These are phyloP conservation scores for Formica aserva DNA, from an alignment of 2,888 invertebrate genomes.

Conservation along the genomic window DNA sequence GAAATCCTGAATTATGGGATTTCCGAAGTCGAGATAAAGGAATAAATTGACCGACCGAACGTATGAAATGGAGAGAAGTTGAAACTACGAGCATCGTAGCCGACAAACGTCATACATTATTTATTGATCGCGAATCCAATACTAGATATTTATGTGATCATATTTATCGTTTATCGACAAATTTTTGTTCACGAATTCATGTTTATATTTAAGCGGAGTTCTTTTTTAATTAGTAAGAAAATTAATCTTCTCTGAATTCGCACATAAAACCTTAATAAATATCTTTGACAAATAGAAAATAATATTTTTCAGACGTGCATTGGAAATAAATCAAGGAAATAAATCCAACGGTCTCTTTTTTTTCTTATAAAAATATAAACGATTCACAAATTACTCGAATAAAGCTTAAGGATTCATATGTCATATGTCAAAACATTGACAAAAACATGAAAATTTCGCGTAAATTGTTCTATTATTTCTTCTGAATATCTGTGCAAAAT, in stretches of 20 bases:
- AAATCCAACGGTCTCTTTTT: background rate
- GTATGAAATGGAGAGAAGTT: constrained; percentile 17
- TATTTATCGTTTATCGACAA: constrained; percentile 4
- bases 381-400: background rate
- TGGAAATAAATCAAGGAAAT: no score
- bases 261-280: background rate
- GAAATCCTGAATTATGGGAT: constrained; percentile 51
- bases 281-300: background rate
- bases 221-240: background rate
- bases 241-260: background rate
- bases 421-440: no score
- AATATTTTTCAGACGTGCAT: background rate
- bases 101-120: constrained; percentile 12
- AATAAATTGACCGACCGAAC: constrained; percentile 40
- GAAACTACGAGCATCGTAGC: background rate
- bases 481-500: no score
- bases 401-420: background rate
- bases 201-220: background rate
- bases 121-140: background rate
- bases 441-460: no score
- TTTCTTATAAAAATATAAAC: background rate
- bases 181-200: background rate
- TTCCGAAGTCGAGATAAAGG: constrained; percentile 47
- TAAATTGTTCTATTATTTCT: no score
- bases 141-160: background rate